Base-by-base conservation (phyloP, 2,797 vertebrate species). In the Carapus acus region DNA sequence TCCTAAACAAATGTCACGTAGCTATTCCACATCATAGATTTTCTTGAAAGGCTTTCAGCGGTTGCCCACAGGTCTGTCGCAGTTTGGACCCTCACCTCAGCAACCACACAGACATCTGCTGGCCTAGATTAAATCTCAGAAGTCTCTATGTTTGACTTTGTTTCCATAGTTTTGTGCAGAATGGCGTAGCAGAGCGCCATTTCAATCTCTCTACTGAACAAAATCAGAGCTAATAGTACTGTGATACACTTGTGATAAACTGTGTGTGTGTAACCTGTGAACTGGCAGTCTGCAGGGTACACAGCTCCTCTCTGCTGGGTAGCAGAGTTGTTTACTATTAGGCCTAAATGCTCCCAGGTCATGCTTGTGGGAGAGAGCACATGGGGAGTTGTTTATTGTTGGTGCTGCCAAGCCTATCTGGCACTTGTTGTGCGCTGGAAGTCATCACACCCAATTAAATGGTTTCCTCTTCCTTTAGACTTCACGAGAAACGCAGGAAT, bases 401-500 rank as follows among this genome's bases (percentile, higher is more conserved):
- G 4, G 43, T 43, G 43, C 48, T 43, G 53, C 62, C 54, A 8
- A 49, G 49, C 56, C 49, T n/a, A 44, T 48, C 1, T 5, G 54
- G 50, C 34, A 27, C 58, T 48, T 49, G 58, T 55, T 48, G 71
- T 37, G 51, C 37, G 68, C 64, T 71, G 65, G 67, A 76, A 67
- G 41, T 58, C 66, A 62, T 71, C 66, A 62, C n/a, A 14, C 58
- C 69, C 52, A 53, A 48, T 67, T 16, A 68, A 66, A 66, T 37
- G 0, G 51, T 69, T 65, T 74, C 73, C 77, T 56, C 20, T 19
- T 21, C 8, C 43, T 71, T 58, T 64, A 67, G 74, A 61, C 42
- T 52, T 23, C 70, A 69, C 76, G 69, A 61, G 66, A 49, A 66
- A 48, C 47, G 60, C 29, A 62, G 43, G 53, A 44, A 39, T 40